Evolutionary conservation across 2,113 vertebrate species (phyloP).

Genomic region (Toxostoma redivivum): DNA sequence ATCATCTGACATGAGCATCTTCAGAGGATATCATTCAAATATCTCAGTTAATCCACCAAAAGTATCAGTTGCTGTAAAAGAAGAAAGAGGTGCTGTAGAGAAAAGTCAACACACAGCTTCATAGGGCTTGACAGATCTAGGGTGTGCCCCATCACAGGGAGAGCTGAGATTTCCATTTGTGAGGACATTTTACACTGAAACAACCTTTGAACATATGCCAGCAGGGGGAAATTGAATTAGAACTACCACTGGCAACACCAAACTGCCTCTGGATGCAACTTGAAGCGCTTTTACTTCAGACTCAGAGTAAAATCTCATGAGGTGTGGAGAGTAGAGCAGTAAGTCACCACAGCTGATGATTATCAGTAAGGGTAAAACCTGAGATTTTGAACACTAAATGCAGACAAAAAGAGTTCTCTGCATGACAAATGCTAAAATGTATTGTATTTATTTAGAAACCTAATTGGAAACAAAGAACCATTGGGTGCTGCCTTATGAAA

Average conservation of each 20-base stretch:
- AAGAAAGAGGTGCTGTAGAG: rapidly evolving
- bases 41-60: neutral
- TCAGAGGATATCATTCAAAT: neutral
- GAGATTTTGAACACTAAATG: neutral
- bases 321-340: neutral
- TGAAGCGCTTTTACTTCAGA: neutral
- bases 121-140: neutral
- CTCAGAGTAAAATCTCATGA: neutral
- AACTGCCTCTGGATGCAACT: neutral
- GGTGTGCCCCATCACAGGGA: rapidly evolving
- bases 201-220: neutral
- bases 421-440: neutral
- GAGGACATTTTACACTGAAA: neutral
- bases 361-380: neutral
- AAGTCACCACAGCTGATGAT: neutral
- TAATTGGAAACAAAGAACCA: neutral
- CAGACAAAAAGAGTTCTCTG: neutral
- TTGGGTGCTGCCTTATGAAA: neutral
- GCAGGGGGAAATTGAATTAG: neutral
- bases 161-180: neutral
- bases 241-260: neutral
- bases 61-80: neutral
- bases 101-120: neutral
- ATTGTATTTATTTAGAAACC: neutral
- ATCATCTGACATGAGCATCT: neutral